A percentile compares a stretch with the other conserved stretches of the same genome.
Evolutionary conservation across 2,797 vertebrate genomes (phyloP).

Genomic region (Pseudotriccus pelzelni): DNA sequence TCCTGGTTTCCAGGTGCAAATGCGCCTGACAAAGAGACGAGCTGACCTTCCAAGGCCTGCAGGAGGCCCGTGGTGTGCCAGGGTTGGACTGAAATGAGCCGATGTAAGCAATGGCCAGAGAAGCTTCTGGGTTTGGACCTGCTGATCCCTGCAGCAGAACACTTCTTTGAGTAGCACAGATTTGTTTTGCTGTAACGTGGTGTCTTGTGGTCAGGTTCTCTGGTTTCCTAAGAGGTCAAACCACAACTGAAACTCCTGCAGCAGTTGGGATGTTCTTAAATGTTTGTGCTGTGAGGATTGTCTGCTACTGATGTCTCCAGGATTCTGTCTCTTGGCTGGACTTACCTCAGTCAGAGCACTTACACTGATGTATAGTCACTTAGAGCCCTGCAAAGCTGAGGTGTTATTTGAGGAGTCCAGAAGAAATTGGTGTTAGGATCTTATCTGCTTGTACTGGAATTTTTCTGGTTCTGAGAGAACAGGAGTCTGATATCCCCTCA

Average conservation of each 20-base stretch:
- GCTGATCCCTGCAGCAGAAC: background rate
- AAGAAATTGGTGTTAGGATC: background rate
- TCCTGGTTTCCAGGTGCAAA: background rate
- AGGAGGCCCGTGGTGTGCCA: background rate
- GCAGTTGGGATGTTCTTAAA: background rate
- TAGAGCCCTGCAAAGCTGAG: background rate
- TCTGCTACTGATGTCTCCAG: fast-evolving
- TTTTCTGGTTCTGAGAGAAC: background rate
- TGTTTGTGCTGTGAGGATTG: background rate
- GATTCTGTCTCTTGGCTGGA: background rate
- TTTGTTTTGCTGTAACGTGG: background rate
- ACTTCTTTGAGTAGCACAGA: background rate
- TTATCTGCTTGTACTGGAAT: background rate
- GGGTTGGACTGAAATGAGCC: background rate
- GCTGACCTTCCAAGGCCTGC: background rate
- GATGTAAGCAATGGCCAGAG: background rate
- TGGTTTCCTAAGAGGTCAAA: background rate
- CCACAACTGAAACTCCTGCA: background rate
- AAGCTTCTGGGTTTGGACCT: background rate
- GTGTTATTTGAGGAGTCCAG: background rate
- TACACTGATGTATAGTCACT: background rate
- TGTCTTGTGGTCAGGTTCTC: background rate
- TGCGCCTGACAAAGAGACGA: background rate
- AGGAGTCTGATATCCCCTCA: background rate
- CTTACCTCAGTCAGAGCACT: background rate